Evolutionary conservation across 2,888 invertebrate genomes (phyloP), one percentile per base, ranked within the genome.

Genomic region (Drosophila tanythrix): DNA sequence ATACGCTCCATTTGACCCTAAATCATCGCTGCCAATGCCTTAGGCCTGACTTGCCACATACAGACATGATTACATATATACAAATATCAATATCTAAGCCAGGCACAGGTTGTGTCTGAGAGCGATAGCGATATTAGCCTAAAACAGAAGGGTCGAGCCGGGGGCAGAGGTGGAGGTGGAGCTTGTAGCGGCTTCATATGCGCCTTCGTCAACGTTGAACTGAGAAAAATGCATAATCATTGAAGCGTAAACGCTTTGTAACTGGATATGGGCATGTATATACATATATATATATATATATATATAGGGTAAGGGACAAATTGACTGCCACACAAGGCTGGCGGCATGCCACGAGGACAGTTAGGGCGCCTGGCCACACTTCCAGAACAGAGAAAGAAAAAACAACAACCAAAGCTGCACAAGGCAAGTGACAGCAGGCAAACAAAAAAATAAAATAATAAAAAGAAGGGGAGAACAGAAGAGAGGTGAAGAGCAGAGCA

Each of bases 241-340:
- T 89, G 88, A 89, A 79, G 86, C 88, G 86, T 88, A 66, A 86
- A 89, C 86, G 86, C 89, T 89, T 89, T 89, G 86, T 89, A 86
- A 89, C 89, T 82, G 83, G 83, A 89, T 86, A 84, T 80, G 72
- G 70, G 56, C 21, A 62, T 29, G 4, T 70, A 25, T 51, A 43
- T 40, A 66, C 46, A 69, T 70, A 65, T 18, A 21, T 65, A 71
- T 70, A 60, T 8, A 18, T 67, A 40, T 48, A 50, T 46, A 66
- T 58, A 62, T 50, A 7, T 67, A 43, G 15, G 76, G 65, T 68
- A 70, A 76, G 60, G 76, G 79, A 56, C 52, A 35, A 70, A 33
- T 31, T 13, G 57, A 46, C 31, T 15, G 43, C 6, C 31, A 58
- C 29, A 31, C 6, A 29, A 18, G 58, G 27, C 52, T 51, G 55